Conservation (phyloP, 2,888 invertebrate genomes). For the Philonicus albiceps region DNA sequence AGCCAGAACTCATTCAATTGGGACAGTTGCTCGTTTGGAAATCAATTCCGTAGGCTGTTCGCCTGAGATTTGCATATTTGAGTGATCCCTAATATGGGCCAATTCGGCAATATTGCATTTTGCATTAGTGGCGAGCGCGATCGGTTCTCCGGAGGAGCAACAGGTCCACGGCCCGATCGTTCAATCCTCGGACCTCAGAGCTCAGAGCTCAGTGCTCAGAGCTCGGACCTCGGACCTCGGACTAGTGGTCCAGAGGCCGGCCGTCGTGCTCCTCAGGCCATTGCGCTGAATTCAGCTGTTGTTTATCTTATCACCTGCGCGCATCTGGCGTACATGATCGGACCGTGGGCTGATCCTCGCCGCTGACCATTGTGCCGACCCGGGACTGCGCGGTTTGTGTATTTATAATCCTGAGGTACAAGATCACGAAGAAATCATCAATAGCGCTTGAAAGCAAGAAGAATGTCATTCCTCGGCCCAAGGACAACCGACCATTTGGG, state of each 20-base stretch:
- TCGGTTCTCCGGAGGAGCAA: background rate
- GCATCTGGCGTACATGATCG: slow-evolving; percentile 29
- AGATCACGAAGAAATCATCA: slow-evolving; percentile 36
- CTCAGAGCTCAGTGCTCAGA: background rate
- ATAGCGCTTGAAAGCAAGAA: slow-evolving; percentile 33
- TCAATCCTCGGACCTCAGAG: background rate
- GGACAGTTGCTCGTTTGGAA: background rate
- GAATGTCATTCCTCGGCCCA: slow-evolving; percentile 29
- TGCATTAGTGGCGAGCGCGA: background rate
- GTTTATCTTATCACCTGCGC: slow-evolving; percentile 32
- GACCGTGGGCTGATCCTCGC: slow-evolving; percentile 6
- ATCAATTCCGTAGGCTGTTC: background rate
- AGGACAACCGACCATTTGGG: slow-evolving; percentile 21
- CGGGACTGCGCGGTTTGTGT: background rate
- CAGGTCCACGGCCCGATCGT: background rate
- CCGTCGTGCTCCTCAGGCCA: background rate
- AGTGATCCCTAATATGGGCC: slow-evolving; percentile 29
- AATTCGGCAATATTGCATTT: slow-evolving; percentile 14
- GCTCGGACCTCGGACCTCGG: background rate
- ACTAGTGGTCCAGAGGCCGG: background rate
- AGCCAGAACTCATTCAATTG: background rate
- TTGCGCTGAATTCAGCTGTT: slow-evolving; percentile 28
- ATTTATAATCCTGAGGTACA: slow-evolving; percentile 23
- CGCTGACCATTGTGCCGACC: slow-evolving; percentile 16
- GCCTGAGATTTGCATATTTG: slow-evolving; percentile 13